phyloP scores from a whole-genome alignment of 1,140 invertebrate species.

The Drosophila micromelanica region DNA sequence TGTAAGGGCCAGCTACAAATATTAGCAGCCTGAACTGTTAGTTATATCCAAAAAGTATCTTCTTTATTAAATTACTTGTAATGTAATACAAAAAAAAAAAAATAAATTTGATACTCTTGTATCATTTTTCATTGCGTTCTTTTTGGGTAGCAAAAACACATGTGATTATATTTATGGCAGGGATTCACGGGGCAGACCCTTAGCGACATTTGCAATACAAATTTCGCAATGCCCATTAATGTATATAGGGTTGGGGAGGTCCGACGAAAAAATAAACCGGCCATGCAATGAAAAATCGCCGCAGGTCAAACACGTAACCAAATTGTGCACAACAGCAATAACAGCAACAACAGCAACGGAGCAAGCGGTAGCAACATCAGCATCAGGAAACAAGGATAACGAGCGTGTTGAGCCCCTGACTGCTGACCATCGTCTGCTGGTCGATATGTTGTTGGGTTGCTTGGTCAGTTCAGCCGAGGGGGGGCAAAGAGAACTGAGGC shows the following conservation, averaged over 20 bases:
- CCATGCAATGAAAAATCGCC: slow-evolving; percentile 78
- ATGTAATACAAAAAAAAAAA: no score
- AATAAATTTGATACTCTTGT: no score
- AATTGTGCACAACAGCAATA: slow-evolving; percentile 64
- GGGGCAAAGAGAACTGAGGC: not conserved
- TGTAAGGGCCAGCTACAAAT: not conserved
- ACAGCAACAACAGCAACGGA: not conserved
- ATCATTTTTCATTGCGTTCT: not conserved
- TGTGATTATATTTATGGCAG: slow-evolving; percentile 55
- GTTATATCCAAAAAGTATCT: not conserved
- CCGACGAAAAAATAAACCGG: slow-evolving; percentile 52
- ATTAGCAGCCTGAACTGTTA: not conserved
- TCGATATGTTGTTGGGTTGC: slow-evolving; percentile 65
- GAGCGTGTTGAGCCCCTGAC: slow-evolving; percentile 75
- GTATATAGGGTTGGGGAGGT: slow-evolving; percentile 35
- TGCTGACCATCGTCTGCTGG: slow-evolving; percentile 55
- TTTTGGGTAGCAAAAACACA: slow-evolving; percentile 33
- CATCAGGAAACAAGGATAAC: slow-evolving; percentile 81
- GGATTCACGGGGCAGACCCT: slow-evolving; percentile 28
- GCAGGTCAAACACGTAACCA: slow-evolving; percentile 80
- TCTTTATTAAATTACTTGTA: no score
- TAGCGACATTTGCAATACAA: slow-evolving; percentile 74
- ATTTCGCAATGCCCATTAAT: slow-evolving; percentile 72
- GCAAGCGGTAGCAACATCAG: slow-evolving; percentile 22
- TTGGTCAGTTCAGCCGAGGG: slow-evolving; percentile 41